These are phyloP conservation scores for Acanthaster planci DNA, from an alignment of 35 echinoderm and acorn worm genomes.

Conservation along the genomic window DNA sequence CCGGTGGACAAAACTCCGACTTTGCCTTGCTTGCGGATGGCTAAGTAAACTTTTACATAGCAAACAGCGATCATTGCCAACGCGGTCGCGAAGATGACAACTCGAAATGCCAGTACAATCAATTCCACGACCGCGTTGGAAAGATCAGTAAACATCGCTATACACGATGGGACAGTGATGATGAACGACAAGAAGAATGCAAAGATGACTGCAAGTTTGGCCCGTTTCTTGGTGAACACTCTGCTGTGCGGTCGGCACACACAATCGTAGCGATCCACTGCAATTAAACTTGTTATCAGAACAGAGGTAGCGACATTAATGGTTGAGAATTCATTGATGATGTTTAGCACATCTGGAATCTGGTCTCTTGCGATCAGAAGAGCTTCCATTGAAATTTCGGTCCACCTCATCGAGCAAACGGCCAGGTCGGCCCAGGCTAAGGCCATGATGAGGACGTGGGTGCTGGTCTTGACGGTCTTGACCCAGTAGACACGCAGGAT, in stretches of 20 bases:
- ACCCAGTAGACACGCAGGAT: not conserved
- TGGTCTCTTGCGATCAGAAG: not conserved
- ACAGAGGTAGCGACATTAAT: not conserved
- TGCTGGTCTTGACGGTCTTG: not conserved
- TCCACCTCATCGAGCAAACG: not conserved
- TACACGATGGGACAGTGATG: not conserved
- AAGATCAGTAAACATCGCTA: not conserved
- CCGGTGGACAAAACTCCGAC: not conserved
- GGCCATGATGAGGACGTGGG: too few relatives aligned
- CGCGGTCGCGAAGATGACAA: not conserved
- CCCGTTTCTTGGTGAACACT: not conserved
- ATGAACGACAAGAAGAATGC: not conserved
- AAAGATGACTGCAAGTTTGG: not conserved
- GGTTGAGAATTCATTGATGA: not conserved
- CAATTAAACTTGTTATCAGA: not conserved
- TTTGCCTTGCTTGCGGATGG: not conserved
- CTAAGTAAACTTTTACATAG: not conserved
- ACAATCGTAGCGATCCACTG: slow-evolving; percentile 4
- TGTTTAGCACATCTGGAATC: not conserved
- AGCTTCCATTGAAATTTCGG: not conserved
- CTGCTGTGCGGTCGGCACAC: not conserved
- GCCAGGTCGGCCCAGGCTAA: not conserved
- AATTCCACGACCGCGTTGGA: not conserved
- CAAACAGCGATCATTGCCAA: slow-evolving; percentile 1
- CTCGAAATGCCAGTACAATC: not conserved